A percentile compares a stretch with the other conserved stretches of the same genome.
These are phyloP conservation scores for Rhadinocentrus ornatus DNA, from an alignment of 2,797 vertebrate species.

Conservation along the genomic window DNA sequence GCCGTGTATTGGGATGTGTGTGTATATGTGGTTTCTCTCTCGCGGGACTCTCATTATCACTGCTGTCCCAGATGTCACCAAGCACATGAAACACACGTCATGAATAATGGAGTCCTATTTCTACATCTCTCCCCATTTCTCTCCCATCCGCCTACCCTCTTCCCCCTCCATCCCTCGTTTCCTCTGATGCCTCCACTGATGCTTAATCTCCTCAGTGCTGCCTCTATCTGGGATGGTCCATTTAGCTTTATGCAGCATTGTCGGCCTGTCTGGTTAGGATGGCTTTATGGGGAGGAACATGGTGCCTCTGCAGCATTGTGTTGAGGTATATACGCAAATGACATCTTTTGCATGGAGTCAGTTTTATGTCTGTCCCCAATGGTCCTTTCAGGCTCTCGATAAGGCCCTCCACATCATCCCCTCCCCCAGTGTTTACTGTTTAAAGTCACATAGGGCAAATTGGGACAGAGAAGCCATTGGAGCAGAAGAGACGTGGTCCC, in stretches of 20 bases:
- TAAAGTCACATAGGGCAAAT: constrained; percentile 80
- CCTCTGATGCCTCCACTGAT: constrained; percentile 75
- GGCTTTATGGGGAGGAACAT: constrained; percentile 65
- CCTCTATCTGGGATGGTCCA: constrained; percentile 72
- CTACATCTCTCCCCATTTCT: constrained; percentile 76
- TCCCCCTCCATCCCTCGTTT: constrained; percentile 63
- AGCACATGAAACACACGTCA: constrained; percentile 85
- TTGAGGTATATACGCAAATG: constrained; percentile 62
- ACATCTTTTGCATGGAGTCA: constrained; percentile 57
- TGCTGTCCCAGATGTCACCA: constrained; percentile 86
- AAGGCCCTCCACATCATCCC: constrained; percentile 43
- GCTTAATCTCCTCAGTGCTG: constrained; percentile 69
- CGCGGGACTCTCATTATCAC: constrained; percentile 85
- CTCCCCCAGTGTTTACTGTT: constrained; percentile 79
- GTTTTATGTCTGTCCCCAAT: constrained; percentile 47
- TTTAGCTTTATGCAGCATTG: constrained; percentile 72
- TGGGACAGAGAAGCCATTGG: constrained; percentile 80
- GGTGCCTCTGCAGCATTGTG: constrained; percentile 48
- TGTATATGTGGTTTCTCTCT: constrained; percentile 58
- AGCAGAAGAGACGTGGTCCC: constrained; percentile 81
- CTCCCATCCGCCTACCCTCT: constrained; percentile 57
- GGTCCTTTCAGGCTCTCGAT: constrained; percentile 44
- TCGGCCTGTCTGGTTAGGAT: constrained; percentile 66
- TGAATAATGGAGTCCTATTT: constrained; percentile 85
- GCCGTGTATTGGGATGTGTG: constrained; percentile 44